Conservation (phyloP, 2,888 invertebrate species). For the Megaustenia siamemsis region DNA sequence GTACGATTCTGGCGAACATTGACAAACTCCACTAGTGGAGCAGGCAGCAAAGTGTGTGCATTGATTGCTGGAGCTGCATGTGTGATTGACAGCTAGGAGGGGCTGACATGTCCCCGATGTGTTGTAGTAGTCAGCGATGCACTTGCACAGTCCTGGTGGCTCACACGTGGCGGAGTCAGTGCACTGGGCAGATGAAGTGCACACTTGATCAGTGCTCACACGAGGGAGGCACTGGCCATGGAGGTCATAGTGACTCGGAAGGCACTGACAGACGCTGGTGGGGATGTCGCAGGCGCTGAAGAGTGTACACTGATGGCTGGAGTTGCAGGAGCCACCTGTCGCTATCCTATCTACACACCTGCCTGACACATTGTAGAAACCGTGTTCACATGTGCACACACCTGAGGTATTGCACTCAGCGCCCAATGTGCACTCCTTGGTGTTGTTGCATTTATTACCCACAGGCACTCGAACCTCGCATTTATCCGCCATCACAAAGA, state of each 20-base stretch:
- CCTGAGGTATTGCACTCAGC: background rate
- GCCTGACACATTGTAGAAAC: constrained; percentile 34
- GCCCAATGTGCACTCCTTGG: constrained; percentile 8
- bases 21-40: background rate
- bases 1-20: constrained; percentile 15
- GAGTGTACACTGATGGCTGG: constrained; percentile 24
- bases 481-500: background rate
- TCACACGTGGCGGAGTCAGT: constrained; percentile 48
- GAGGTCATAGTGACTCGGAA: background rate
- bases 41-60: constrained; percentile 49
- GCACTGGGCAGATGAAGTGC: constrained; percentile 51
- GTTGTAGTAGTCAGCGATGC: constrained; percentile 49
- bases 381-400: constrained; percentile 11
- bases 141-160: constrained; percentile 43
- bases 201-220: constrained; percentile 1
- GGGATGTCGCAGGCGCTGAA: background rate
- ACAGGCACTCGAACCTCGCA: background rate
- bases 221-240: constrained; percentile 29
- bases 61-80: constrained; percentile 42
- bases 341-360: constrained; percentile 1
- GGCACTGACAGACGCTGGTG: constrained; percentile 14
- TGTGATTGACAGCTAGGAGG: constrained; percentile 17
- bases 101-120: constrained; percentile 40
- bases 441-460: background rate
- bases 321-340: background rate